Evolutionary conservation across 2,113 vertebrate genomes (phyloP).

Genomic region (Mellivora capensis): DNA sequence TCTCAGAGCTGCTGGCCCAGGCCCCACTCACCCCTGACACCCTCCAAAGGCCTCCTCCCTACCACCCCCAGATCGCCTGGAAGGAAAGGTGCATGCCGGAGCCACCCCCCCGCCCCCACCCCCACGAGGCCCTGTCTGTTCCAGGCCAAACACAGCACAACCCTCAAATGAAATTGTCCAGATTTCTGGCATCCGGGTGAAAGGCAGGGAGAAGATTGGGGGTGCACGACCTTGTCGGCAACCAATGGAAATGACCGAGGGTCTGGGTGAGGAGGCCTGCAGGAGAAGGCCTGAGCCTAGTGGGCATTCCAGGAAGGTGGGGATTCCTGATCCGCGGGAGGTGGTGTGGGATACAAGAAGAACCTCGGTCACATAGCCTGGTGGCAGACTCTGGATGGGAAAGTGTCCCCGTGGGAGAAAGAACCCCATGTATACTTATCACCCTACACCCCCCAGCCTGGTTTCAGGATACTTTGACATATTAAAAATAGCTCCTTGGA

Average conservation of each 20-base stretch:
- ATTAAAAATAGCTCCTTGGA: background rate
- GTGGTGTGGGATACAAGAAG: background rate
- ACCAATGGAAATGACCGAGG: accelerated
- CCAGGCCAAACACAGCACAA: background rate
- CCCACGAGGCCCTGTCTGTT: background rate
- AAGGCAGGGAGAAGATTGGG: background rate
- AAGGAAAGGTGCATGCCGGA: accelerated
- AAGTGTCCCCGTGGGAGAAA: accelerated
- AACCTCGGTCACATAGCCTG: background rate
- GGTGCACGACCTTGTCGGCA: accelerated
- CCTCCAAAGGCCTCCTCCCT: background rate
- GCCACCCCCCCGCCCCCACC: background rate
- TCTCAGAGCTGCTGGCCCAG: background rate
- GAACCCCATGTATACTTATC: accelerated
- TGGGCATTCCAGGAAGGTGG: background rate
- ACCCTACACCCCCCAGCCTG: background rate
- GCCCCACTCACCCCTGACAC: background rate
- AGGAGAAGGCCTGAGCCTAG: background rate
- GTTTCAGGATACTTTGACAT: background rate
- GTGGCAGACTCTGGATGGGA: background rate
- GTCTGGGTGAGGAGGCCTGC: background rate
- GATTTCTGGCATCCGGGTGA: background rate
- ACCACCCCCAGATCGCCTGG: background rate
- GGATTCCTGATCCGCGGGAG: background rate
- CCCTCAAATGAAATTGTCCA: background rate